A percentile compares a stretch with the other conserved stretches of the same genome.
Evolutionary conservation across 2,797 vertebrate species (phyloP).

Genomic region (Eulemur albifrons): DNA sequence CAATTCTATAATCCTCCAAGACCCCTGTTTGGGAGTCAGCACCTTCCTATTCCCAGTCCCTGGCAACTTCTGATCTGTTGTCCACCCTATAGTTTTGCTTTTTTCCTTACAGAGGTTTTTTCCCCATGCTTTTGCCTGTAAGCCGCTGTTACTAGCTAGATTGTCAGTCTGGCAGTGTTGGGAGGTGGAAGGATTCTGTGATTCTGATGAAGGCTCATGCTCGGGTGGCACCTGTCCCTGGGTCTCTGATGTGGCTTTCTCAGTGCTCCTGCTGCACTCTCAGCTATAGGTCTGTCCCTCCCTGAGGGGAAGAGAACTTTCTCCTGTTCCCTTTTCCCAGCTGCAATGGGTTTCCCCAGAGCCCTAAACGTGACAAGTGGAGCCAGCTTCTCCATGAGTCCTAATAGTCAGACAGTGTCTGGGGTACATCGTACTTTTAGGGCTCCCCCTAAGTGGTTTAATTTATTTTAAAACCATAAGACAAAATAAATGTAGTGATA

Average conservation of each 20-base stretch:
- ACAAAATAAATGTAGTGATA: background rate
- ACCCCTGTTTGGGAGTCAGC: background rate
- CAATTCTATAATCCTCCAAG: background rate
- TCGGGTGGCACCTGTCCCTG: background rate
- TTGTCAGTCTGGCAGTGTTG: background rate
- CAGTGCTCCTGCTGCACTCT: background rate
- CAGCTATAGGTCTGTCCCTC: background rate
- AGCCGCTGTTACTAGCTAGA: background rate
- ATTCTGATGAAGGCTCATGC: background rate
- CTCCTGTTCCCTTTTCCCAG: background rate
- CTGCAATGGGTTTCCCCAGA: background rate
- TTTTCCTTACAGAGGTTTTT: background rate
- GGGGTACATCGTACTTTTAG: no score
- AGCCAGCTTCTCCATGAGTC: background rate
- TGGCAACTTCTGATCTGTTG: background rate
- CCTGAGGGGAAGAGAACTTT: background rate
- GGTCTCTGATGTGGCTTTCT: background rate
- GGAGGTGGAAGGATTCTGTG: background rate
- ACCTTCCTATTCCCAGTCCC: rapidly evolving
- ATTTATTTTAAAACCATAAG: background rate
- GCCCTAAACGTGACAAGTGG: no score
- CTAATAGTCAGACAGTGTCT: background rate
- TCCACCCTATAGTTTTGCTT: background rate
- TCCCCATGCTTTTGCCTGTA: background rate
- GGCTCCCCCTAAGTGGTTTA: background rate